A percentile compares a stretch with the other conserved stretches of the same genome.
Conservation (phyloP, 2,113 vertebrate genomes). For the Sander lucioperca region DNA sequence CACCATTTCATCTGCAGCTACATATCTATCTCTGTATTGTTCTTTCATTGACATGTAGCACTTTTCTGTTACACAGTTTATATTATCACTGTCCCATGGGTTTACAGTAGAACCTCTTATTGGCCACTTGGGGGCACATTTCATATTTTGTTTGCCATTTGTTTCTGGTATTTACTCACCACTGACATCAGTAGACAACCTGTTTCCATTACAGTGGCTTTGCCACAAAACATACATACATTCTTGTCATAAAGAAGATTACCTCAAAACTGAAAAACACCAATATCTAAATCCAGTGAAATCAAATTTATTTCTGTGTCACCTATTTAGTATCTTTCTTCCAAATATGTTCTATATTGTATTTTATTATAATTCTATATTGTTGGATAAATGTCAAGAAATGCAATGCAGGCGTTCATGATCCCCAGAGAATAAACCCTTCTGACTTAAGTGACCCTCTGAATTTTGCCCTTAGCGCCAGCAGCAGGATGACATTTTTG, state of each 20-base stretch:
- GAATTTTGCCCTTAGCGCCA: too few relatives aligned
- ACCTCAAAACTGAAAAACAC: background rate
- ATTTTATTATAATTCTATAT: too few relatives aligned
- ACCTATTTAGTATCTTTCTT: background rate
- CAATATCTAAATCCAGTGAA: background rate
- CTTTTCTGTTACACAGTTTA: conserved; percentile 6
- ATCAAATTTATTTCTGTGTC: background rate
- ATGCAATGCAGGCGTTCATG: too few relatives aligned
- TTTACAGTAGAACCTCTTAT: background rate
- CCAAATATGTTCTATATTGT: background rate
- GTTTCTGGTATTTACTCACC: background rate
- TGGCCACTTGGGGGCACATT: background rate
- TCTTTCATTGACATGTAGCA: background rate
- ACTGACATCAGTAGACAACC: background rate
- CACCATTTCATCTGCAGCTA: conserved; percentile 32
- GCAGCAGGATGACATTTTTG: background rate
- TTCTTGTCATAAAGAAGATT: background rate
- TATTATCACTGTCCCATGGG: background rate
- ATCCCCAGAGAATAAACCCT: too few relatives aligned
- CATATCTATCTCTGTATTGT: conserved; percentile 11
- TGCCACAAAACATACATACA: background rate
- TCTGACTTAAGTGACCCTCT: too few relatives aligned
- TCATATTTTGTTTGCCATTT: background rate
- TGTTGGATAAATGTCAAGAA: too few relatives aligned
- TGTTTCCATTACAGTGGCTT: background rate